Evolutionary conservation across 1,140 invertebrate genomes (phyloP), one percentile per base, ranked within the genome.

Genomic region (Brachionus koreanus): DNA sequence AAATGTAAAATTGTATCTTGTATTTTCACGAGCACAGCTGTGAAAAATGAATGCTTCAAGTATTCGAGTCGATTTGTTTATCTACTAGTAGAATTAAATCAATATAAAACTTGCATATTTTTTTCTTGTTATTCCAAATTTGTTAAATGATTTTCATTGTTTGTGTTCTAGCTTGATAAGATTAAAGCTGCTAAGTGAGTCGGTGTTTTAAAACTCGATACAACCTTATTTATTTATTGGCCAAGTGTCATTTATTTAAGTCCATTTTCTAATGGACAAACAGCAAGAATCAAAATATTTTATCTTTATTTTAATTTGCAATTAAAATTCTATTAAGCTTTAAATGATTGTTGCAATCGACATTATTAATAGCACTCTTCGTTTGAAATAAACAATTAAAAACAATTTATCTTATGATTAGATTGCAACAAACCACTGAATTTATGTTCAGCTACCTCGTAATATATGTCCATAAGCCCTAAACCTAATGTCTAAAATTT

Each of bases 351-450:
- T 69, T 69, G 35, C 65, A 69, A 69, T 39, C 65, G 37, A 69
- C 35, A 37, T 69, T 69, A 69, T 37, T 16, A 69, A 69, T 65
- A 65, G 13, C n/a, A 65, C 33, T 65, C 25, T 33, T 65, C 33
- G 33, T 33, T 33, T 33, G 63, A 33, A 65, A 33, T 33, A 69
- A 37, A 19, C 37, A 69, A 69, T 69, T 69, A 69, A 69, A 69
- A 69, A 69, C 35, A 69, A 39, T 69, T 69, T 69, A 69, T 69
- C 65, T 69, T 69, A 39, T 69, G 65, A 69, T 69, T 69, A 39
- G 65, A 69, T 69, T 69, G 65, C 29, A 69, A 69, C 65, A 69
- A 69, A 69, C 10, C 33, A 69, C 65, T 69, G 33, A 69, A 69
- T 69, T 69, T 69, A 69, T 69, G 7, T 69, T 65, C 63, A 65